A percentile compares a stretch with the other conserved stretches of the same genome.
phyloP scores from a whole-genome alignment of 2,113 vertebrate species.

The Pitta sordida region DNA sequence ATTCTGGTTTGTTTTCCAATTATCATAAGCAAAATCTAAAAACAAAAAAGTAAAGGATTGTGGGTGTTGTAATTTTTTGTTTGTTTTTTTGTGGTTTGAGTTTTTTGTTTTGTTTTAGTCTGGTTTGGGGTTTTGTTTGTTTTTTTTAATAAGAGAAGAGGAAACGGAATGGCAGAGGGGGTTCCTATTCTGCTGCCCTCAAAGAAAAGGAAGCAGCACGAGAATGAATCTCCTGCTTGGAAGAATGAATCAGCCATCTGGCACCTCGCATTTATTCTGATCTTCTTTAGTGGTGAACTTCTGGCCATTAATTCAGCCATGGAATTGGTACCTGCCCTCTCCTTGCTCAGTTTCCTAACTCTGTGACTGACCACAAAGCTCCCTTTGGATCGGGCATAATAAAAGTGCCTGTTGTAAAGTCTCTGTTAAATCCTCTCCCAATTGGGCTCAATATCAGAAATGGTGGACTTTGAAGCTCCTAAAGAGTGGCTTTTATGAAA shows the following conservation, averaged over 20 bases:
- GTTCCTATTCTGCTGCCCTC: not conserved
- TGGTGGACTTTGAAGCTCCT: not conserved
- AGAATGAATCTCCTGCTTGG: slow-evolving; percentile 10
- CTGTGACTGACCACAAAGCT: not conserved
- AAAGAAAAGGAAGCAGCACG: slow-evolving; percentile 17
- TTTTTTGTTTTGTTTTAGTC: not conserved
- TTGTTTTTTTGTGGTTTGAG: no score
- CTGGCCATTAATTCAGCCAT: not conserved
- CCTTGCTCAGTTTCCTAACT: not conserved
- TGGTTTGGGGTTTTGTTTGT: not conserved
- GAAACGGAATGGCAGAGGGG: not conserved
- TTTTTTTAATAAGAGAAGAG: not conserved
- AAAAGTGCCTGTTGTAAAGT: not conserved
- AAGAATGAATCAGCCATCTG: slow-evolving; percentile 41
- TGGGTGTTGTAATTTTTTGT: not conserved
- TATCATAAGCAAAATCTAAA: not conserved
- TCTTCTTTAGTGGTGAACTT: not conserved
- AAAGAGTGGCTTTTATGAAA: not conserved
- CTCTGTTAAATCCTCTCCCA: not conserved
- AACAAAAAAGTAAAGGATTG: not conserved
- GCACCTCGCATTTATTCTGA: not conserved
- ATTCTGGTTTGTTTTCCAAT: not conserved
- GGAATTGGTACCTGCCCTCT: not conserved
- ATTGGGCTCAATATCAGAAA: not conserved
- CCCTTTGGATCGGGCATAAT: not conserved